Conservation (phyloP, 92 coral and sea anemone species). For the Palythoa grandiflora region DNA sequence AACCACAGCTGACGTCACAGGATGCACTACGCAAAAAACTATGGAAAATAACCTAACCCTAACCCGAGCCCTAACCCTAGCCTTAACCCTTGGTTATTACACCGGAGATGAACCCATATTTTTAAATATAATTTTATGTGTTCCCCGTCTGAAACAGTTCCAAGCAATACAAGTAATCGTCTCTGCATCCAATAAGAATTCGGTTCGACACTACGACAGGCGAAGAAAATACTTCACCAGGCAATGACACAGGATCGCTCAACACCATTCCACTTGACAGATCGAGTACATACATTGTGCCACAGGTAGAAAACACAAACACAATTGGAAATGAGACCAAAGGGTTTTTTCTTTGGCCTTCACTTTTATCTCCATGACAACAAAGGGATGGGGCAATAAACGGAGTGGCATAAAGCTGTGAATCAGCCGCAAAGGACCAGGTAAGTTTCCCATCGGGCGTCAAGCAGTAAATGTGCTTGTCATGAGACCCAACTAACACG, state of each 20-base stretch:
- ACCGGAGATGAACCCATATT: no score
- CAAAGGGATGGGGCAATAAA: conserved; percentile 55
- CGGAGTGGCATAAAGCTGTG: conserved; percentile 87
- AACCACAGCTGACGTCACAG: no score
- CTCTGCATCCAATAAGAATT: conserved; percentile 86
- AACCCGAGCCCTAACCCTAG: no score
- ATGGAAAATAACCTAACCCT: no score
- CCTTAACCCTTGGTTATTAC: no score
- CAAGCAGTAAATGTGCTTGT: conserved; percentile 75
- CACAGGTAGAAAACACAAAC: conserved; percentile 73
- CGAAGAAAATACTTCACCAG: conserved; percentile 97
- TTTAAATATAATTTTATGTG: not conserved
- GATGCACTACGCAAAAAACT: no score
- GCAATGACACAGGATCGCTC: conserved; percentile 66
- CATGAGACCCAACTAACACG: conserved; percentile 84
- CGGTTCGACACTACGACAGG: conserved; percentile 73
- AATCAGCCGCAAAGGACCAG: conserved; percentile 80
- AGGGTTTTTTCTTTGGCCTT: not conserved
- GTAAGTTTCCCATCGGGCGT: conserved; percentile 62
- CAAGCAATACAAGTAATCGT: conserved; percentile 81
- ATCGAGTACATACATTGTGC: conserved; percentile 76
- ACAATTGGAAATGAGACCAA: conserved; percentile 25
- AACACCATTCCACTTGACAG: conserved; percentile 61
- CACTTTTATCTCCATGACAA: not conserved
- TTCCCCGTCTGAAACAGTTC: conserved; percentile 25